Conservation (phyloP, 2,797 vertebrate genomes). For the Anguilla pacifica region DNA sequence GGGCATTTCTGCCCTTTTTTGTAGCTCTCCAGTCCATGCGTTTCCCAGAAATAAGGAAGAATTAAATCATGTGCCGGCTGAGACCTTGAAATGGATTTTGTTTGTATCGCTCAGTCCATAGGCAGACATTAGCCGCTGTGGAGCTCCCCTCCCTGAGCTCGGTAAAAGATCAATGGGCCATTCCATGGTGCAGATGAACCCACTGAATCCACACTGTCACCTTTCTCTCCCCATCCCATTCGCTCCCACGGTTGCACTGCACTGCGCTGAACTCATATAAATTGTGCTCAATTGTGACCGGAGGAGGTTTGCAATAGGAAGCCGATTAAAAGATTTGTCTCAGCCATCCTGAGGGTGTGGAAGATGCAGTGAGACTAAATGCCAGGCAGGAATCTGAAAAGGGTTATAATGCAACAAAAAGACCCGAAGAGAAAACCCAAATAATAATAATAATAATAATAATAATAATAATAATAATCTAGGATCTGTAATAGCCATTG, state of each 20-base stretch:
- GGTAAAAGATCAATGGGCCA: conserved; percentile 57
- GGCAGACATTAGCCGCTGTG: conserved; percentile 55
- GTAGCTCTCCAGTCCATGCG: conserved; percentile 63
- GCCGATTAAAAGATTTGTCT: neutral
- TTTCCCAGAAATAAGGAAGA: conserved; percentile 66
- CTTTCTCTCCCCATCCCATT: neutral
- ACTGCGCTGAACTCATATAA: neutral
- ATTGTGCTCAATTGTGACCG: neutral
- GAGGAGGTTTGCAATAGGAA: neutral
- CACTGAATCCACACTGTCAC: conserved; percentile 30
- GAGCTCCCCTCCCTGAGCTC: conserved; percentile 44
- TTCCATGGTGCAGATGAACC: conserved; percentile 46
- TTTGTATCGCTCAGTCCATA: conserved; percentile 71
- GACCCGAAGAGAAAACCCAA: neutral
- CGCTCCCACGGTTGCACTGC: neutral
- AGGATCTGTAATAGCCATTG: too few species aligned
- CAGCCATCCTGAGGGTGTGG: neutral
- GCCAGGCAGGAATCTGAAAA: neutral
- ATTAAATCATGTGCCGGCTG: conserved; percentile 72
- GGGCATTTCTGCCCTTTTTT: conserved; percentile 63
- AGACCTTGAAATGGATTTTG: conserved; percentile 61
- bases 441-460: too few species aligned
- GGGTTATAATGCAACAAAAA: neutral
- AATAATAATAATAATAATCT: too few species aligned
- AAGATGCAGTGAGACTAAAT: neutral